These are phyloP conservation scores for Aegithalos caudatus DNA, from an alignment of 2,113 vertebrate genomes.

Conservation along the genomic window DNA sequence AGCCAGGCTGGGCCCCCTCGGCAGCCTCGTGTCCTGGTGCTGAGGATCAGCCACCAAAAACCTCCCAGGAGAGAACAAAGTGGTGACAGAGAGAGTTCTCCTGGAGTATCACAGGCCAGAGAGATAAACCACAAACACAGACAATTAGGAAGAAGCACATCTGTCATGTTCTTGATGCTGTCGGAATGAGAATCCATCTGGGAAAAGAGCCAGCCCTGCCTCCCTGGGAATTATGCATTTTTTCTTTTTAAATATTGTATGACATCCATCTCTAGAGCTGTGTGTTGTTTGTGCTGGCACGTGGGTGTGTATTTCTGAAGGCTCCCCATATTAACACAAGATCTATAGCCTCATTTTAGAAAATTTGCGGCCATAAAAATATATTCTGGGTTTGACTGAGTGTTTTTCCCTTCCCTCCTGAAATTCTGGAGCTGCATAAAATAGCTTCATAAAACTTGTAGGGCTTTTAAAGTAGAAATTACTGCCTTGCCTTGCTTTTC, in stretches of 20 bases:
- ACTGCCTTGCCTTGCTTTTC: not conserved
- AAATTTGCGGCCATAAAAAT: not conserved
- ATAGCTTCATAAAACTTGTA: slow-evolving; percentile 26
- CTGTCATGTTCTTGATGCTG: slow-evolving; percentile 15
- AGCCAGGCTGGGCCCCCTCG: fast-evolving
- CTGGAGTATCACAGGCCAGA: not conserved
- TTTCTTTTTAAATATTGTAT: not conserved
- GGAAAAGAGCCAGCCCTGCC: slow-evolving; percentile 11
- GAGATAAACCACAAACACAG: not conserved
- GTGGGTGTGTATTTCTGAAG: not conserved
- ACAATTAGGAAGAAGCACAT: slow-evolving; percentile 20
- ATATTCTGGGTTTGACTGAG: not conserved
- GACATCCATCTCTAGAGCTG: not conserved
- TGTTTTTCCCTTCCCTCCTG: not conserved
- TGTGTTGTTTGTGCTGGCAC: not conserved
- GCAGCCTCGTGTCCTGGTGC: fast-evolving
- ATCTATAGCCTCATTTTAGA: slow-evolving; percentile 12
- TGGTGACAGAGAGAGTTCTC: not conserved
- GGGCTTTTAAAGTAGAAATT: slow-evolving; percentile 18
- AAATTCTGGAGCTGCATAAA: not conserved
- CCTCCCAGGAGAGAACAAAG: not conserved
- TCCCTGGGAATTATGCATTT: not conserved
- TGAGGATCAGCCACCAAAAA: not conserved
- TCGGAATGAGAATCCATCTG: not conserved
- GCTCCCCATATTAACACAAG: slow-evolving; percentile 14